Evolutionary conservation across 2,797 vertebrate genomes (phyloP).

Genomic region (Oceanodroma leucorhoa): DNA sequence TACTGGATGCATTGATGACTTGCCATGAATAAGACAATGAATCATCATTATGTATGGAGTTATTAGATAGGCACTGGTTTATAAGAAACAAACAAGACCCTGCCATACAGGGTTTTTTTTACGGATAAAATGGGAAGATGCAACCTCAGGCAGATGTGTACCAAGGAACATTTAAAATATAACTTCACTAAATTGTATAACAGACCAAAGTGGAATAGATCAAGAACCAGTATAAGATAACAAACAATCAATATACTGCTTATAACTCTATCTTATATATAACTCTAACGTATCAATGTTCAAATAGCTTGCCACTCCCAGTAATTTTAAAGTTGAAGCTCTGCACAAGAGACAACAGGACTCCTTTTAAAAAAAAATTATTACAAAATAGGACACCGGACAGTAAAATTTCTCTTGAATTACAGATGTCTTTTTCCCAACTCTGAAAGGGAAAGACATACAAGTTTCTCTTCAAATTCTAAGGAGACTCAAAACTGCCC

Average conservation of each 20-base stretch:
- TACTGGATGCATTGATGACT: neutral
- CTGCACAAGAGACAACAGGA: neutral
- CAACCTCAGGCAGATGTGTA: neutral
- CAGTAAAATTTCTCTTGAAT: neutral
- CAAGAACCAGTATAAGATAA: neutral
- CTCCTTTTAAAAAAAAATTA: neutral
- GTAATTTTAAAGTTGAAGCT: neutral
- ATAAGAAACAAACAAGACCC: neutral
- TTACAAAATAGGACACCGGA: neutral
- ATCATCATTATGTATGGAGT: neutral
- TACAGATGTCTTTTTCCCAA: neutral
- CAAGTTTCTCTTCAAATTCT: neutral
- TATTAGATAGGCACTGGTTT: neutral
- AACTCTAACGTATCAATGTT: neutral
- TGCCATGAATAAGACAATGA: neutral
- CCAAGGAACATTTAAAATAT: neutral
- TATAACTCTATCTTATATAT: neutral
- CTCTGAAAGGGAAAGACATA: neutral
- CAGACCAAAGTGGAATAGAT: neutral
- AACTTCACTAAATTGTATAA: neutral
- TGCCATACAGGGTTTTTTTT: neutral
- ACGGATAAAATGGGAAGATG: neutral
- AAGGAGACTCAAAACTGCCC: neutral
- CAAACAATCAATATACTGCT: neutral
- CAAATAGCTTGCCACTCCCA: neutral